Evolutionary conservation across 2,797 vertebrate genomes (phyloP).

Genomic region (Hapalemur alaotrensis): DNA sequence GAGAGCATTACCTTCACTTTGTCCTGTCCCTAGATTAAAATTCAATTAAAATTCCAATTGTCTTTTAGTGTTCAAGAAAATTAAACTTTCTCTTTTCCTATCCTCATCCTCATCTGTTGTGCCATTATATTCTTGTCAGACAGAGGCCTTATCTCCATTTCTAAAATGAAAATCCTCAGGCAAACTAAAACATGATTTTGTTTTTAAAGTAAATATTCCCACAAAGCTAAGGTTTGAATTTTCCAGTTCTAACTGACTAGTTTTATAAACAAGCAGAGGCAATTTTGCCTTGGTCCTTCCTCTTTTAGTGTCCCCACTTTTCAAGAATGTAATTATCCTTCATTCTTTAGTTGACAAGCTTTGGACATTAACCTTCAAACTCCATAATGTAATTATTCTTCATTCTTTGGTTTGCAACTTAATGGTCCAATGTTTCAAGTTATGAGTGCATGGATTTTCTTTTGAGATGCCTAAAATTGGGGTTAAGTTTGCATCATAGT

Average conservation of each 20-base stretch:
- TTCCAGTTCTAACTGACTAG: background rate
- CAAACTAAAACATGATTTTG: background rate
- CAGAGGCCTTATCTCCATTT: background rate
- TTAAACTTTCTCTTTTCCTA: background rate
- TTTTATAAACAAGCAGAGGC: background rate
- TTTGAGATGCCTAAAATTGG: background rate
- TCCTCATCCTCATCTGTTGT: background rate
- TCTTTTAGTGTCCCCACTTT: background rate
- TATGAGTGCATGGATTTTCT: background rate
- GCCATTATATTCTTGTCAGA: background rate
- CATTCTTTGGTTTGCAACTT: conserved; percentile 26
- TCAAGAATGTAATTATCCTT: conserved; percentile 12
- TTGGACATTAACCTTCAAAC: conserved; percentile 19
- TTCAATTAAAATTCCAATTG: background rate
- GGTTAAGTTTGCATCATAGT: background rate
- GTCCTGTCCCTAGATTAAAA: background rate
- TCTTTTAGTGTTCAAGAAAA: conserved; percentile 31
- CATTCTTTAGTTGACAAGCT: conserved; percentile 28
- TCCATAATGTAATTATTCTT: conserved; percentile 22
- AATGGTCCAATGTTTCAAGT: background rate
- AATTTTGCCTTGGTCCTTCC: background rate
- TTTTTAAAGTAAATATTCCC: background rate
- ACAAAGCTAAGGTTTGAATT: conserved; percentile 1
- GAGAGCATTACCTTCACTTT: background rate
- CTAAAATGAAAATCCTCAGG: background rate